These are phyloP conservation scores for Salmo trutta DNA, from an alignment of 2,797 vertebrate species.

Conservation along the genomic window DNA sequence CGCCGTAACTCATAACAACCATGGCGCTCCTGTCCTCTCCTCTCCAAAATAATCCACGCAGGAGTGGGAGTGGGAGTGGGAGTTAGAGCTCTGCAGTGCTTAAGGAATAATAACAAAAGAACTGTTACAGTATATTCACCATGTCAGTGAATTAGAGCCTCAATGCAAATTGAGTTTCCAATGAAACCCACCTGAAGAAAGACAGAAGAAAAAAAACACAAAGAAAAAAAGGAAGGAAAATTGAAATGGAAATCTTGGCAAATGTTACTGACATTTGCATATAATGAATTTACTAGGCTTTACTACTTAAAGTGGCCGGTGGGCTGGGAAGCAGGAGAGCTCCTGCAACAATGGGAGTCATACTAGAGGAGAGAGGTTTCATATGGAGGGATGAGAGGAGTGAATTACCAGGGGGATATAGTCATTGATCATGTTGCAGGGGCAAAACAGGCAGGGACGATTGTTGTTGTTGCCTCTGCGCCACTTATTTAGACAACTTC, in stretches of 20 bases:
- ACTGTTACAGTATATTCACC: constrained; percentile 37
- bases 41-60: neutral
- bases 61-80: neutral
- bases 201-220: neutral
- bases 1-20: constrained; percentile 9
- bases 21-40: neutral
- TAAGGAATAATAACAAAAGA: constrained; percentile 9
- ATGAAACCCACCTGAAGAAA: constrained; percentile 67
- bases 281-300: constrained; percentile 68
- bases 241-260: constrained; percentile 75
- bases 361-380: constrained; percentile 39
- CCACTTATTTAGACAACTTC: neutral
- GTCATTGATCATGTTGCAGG: constrained; percentile 18
- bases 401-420: constrained; percentile 21
- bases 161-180: constrained; percentile 73
- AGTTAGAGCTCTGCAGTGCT: constrained; percentile 10
- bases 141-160: constrained; percentile 73
- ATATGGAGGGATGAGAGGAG: constrained; percentile 33
- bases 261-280: constrained; percentile 66
- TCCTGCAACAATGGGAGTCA: constrained; percentile 24
- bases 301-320: constrained; percentile 48
- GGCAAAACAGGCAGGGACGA: too few relatives aligned
- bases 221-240: constrained; percentile 63
- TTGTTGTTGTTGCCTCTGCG: constrained; percentile 1
- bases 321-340: constrained; percentile 38